Base-by-base conservation (phyloP, 2,888 invertebrate genomes). In the Drosophila multiciliata region DNA sequence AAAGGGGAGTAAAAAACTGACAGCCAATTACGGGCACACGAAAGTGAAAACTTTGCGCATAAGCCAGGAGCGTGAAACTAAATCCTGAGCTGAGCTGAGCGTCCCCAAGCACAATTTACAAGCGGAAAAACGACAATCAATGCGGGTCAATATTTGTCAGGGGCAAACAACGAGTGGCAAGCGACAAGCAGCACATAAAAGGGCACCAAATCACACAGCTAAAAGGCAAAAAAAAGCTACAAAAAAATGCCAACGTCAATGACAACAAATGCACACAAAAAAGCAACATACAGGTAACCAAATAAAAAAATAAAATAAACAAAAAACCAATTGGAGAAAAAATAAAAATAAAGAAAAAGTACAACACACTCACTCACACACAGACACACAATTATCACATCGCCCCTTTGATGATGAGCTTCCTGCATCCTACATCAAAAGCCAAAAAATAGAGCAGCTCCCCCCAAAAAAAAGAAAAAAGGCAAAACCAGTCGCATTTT, bases 121-220 rank as follows among this genome's bases (percentile, higher is more conserved):
- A 90, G 91, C 91, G 87, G 87, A 91, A 91, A 90, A 87, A 90
- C 91, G 91, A 91, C 91, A 91, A 91, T 91, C 91, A 91, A 91
- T 91, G 91, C 83, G 83, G 91, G 92, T 91, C 92, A 91, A 91
- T 91, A 91, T 91, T 91, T 91, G 85, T 89, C 74, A 76, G 72
- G 69, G 69, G 83, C 76, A 89, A 91, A 89, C 91, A 89, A 72
- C 54, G 76, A 38, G 64, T 35, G 66, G 9, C 62, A 42, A 23
- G 48, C 42, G 36, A 3, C 35, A 45, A 45, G 38, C 58, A 59
- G 67, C 55, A 61, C 58, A 78, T 78, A 88, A 78, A 81, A 82
- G 79, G 80, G 79, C 77, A 76, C 63, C 78, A 74, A 85, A 80
- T 78, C 83, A 84, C 82, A 86, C 78, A 66, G 77, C 78, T 66